phyloP scores from a whole-genome alignment of 2,797 vertebrate genomes.

The Sebastes alutus region DNA sequence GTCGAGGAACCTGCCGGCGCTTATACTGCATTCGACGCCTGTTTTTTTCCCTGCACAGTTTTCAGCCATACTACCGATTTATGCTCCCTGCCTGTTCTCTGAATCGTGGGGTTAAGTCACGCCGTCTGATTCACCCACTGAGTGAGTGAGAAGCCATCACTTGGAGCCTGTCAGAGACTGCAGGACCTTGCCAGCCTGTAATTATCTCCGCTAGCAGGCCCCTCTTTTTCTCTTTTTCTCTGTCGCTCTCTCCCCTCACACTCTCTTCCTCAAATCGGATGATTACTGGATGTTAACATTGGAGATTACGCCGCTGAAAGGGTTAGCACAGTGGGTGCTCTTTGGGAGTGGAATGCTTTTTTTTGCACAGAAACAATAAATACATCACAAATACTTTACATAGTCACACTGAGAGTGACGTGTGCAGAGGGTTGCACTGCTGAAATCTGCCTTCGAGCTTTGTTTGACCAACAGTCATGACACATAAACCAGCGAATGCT shows the following conservation, averaged over 20 bases:
- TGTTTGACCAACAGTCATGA: neutral
- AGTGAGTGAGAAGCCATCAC: conserved; percentile 62
- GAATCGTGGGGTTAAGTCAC: conserved; percentile 45
- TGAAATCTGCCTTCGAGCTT: conserved; percentile 3
- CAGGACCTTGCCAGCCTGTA: conserved; percentile 58
- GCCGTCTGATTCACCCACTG: conserved; percentile 40
- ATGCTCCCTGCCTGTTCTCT: conserved; percentile 28
- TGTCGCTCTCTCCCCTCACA: conserved; percentile 21
- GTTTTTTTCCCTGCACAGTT: conserved; percentile 3
- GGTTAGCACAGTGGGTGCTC: conserved; percentile 37
- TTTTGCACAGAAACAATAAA: conserved; percentile 16
- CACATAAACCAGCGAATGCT: neutral
- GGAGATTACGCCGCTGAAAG: conserved; percentile 71
- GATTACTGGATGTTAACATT: conserved; percentile 73
- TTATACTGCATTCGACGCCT: neutral
- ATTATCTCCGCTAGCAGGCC: conserved; percentile 66
- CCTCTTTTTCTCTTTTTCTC: conserved; percentile 10
- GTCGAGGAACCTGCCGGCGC: conserved; percentile 15
- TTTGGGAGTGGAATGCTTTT: conserved; percentile 7
- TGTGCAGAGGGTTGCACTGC: neutral
- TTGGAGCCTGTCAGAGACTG: conserved; percentile 66
- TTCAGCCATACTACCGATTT: conserved; percentile 17
- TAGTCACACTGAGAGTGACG: neutral
- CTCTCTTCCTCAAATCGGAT: conserved; percentile 69
- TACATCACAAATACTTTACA: neutral